Conservation (phyloP, 2,888 invertebrate species). For the Macaria liturata region DNA sequence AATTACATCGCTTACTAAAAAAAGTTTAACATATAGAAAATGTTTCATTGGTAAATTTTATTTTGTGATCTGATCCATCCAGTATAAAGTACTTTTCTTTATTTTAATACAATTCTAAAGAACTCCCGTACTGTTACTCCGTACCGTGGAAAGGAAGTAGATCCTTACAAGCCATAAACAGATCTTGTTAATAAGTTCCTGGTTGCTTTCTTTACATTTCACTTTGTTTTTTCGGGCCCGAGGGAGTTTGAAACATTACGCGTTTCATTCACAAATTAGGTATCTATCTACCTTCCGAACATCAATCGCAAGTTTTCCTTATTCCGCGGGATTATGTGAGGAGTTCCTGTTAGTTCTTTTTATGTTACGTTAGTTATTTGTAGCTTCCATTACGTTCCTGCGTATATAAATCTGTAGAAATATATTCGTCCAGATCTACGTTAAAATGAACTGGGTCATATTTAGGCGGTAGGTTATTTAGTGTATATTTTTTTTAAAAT, state of each 20-base stretch:
- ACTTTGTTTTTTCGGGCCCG: constrained; percentile 21
- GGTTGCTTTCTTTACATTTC: constrained; percentile 24
- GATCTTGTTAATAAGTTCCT: constrained; percentile 24
- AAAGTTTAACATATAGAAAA: too few relatives aligned
- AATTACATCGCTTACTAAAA: too few relatives aligned
- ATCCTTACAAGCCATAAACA: constrained; percentile 21
- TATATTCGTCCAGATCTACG: too few relatives aligned
- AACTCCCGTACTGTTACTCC: neutral
- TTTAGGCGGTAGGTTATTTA: too few relatives aligned
- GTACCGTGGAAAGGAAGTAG: constrained; percentile 10
- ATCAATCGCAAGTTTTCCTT: constrained; percentile 14
- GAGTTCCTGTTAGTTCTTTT: constrained; percentile 4
- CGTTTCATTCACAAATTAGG: constrained; percentile 23
- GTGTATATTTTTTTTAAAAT: too few relatives aligned
- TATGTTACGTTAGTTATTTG: constrained; percentile 1
- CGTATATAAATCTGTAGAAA: too few relatives aligned
- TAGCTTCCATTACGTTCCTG: too few relatives aligned
- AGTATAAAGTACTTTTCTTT: too few relatives aligned
- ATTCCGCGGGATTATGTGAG: constrained; percentile 8
- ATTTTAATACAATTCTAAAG: too few relatives aligned
- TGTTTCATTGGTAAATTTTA: too few relatives aligned
- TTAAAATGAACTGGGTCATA: too few relatives aligned
- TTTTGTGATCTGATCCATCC: too few relatives aligned
- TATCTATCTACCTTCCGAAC: constrained; percentile 11
- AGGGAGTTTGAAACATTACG: constrained; percentile 23